Conservation (phyloP, 2,888 invertebrate genomes). For the Drymonia ruficornis region DNA sequence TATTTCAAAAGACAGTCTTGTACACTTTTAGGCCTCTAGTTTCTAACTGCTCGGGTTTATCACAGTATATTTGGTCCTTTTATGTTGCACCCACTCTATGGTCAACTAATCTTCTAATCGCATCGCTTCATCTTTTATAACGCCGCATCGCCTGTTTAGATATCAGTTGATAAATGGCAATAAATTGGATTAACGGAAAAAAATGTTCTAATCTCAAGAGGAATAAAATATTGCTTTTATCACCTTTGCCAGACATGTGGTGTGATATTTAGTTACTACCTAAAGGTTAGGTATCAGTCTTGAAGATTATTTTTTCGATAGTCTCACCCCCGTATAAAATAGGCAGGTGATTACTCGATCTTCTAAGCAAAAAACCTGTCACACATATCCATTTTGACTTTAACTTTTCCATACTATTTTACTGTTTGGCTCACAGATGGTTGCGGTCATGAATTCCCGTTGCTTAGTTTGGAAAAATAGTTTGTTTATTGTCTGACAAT, state of each 20-base stretch:
- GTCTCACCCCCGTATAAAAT: no score
- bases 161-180: slow-evolving; percentile 10
- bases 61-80: not conserved
- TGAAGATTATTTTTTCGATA: no score
- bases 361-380: no score
- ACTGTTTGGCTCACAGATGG: no score
- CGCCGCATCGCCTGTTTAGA: slow-evolving; percentile 26
- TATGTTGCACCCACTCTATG: not conserved
- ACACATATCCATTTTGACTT: no score
- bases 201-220: slow-evolving; percentile 10
- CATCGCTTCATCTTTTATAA: slow-evolving; percentile 26
- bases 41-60: not conserved
- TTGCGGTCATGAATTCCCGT: no score
- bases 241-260: not conserved
- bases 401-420: no score
- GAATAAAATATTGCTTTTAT: not conserved
- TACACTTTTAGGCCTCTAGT: not conserved
- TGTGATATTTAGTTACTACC: slow-evolving; percentile 1
- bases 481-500: no score
- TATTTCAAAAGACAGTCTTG: not conserved
- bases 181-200: slow-evolving; percentile 6
- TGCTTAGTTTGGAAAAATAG: no score
- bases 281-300: not conserved
- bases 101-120: not conserved
- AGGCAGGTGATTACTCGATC: no score